Conservation (phyloP, 2,888 invertebrate genomes). For the Cosmia pyralina region DNA sequence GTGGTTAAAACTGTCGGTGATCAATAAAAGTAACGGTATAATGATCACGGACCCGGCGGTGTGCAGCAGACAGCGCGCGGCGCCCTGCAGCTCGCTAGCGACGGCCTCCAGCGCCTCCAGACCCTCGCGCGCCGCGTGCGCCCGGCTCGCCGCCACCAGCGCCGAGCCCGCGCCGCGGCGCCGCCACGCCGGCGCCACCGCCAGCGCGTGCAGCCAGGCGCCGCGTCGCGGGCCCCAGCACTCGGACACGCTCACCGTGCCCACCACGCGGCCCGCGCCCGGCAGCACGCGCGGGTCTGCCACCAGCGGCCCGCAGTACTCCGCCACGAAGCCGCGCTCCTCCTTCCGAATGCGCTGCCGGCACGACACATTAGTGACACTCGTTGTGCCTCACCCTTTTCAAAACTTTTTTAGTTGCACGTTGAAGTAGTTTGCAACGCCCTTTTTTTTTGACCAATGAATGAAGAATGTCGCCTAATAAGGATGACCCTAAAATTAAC, state of each 20-base stretch:
- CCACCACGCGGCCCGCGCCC: conserved; percentile 67
- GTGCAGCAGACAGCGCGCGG: conserved; percentile 47
- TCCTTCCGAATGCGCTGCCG: conserved; percentile 70
- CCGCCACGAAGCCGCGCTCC: conserved; percentile 87
- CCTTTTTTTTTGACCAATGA: too few relatives aligned
- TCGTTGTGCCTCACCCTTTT: too few relatives aligned
- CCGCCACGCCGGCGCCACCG: conserved; percentile 62
- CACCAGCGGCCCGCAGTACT: conserved; percentile 67
- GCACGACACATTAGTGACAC: not conserved
- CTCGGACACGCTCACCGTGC: conserved; percentile 73
- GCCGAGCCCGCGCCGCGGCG: conserved; percentile 69
- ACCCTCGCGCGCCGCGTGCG: conserved; percentile 55
- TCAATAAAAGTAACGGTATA: not conserved
- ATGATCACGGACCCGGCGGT: conserved; percentile 58
- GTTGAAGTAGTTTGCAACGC: too few relatives aligned
- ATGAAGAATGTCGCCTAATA: too few relatives aligned
- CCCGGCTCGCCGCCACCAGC: conserved; percentile 25
- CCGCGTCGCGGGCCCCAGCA: conserved; percentile 67
- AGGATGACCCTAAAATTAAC: too few relatives aligned
- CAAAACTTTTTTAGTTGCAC: too few relatives aligned
- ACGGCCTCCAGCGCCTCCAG: conserved; percentile 62
- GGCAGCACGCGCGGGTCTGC: conserved; percentile 36
- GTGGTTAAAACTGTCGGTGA: not conserved
- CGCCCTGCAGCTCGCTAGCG: conserved; percentile 55
- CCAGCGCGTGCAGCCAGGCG: conserved; percentile 75